Conservation (phyloP, 2,888 invertebrate genomes). For the Tipula vernalis region DNA sequence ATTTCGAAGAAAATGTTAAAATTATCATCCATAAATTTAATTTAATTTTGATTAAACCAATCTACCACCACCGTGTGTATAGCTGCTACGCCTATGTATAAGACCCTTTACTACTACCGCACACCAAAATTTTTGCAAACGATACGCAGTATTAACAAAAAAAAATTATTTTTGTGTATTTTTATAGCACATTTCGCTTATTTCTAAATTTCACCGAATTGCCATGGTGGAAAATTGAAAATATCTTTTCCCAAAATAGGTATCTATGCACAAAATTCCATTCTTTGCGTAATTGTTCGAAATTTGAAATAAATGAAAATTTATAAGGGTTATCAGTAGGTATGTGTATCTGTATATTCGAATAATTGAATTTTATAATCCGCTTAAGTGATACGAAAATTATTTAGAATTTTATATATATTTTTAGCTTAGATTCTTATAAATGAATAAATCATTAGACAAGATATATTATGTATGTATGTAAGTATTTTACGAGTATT, state of each 20-base stretch:
- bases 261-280: background rate
- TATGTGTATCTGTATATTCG: background rate
- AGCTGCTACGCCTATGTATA: background rate
- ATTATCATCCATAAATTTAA: background rate
- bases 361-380: slow-evolving; percentile 4
- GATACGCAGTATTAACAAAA: background rate
- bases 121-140: background rate
- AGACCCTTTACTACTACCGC: too few relatives aligned
- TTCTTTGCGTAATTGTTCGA: background rate
- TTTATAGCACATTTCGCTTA: background rate
- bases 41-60: background rate
- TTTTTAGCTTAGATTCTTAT: background rate
- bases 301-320: background rate
- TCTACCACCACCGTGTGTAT: background rate
- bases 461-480: background rate
- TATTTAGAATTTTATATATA: background rate
- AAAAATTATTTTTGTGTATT: background rate
- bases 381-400: slow-evolving; percentile 4
- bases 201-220: background rate
- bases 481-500: background rate
- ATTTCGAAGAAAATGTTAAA: background rate
- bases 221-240: background rate
- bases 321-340: background rate
- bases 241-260: background rate
- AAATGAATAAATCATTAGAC: slow-evolving; percentile 4